Percentiles rank a stretch among this genome's conserved stretches.
Evolutionary conservation across 2,113 vertebrate species (phyloP).

Genomic region (Myodes glareolus): DNA sequence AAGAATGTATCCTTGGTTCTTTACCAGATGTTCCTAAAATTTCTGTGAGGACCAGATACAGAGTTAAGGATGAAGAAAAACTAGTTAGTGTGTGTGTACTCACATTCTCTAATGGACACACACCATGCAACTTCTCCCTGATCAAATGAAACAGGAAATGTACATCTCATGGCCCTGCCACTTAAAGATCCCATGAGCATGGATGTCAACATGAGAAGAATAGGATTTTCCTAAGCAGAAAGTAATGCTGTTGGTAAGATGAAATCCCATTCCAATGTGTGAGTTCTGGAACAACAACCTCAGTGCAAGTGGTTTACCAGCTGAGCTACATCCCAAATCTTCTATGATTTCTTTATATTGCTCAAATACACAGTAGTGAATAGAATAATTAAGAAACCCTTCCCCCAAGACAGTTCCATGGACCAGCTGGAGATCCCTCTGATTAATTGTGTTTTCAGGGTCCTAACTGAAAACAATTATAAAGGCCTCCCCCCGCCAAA

Average conservation of each 20-base stretch:
- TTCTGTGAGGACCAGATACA: not conserved
- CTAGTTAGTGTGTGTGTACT: accelerated
- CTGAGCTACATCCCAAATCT: too few species aligned
- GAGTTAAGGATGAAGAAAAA: not conserved
- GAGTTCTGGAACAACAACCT: not conserved
- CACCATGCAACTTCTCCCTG: not conserved
- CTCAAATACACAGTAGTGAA: not conserved
- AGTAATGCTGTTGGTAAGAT: not conserved
- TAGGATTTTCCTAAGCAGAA: not conserved
- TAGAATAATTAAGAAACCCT: not conserved
- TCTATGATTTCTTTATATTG: not conserved
- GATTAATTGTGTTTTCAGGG: not conserved
- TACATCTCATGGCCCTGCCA: not conserved
- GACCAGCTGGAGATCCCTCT: not conserved
- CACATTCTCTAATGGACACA: not conserved
- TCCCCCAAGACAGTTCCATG: too few species aligned
- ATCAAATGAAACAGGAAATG: not conserved
- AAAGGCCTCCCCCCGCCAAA: not conserved
- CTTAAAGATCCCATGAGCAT: not conserved
- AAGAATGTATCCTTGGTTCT: not conserved
- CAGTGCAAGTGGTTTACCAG: not conserved
- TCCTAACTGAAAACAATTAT: not conserved
- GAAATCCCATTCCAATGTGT: not conserved
- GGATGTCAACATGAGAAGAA: not conserved
- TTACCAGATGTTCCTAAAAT: not conserved